Evolutionary conservation across 2,888 invertebrate species (phyloP).

Genomic region (Sinohyriopsis cumingii): DNA sequence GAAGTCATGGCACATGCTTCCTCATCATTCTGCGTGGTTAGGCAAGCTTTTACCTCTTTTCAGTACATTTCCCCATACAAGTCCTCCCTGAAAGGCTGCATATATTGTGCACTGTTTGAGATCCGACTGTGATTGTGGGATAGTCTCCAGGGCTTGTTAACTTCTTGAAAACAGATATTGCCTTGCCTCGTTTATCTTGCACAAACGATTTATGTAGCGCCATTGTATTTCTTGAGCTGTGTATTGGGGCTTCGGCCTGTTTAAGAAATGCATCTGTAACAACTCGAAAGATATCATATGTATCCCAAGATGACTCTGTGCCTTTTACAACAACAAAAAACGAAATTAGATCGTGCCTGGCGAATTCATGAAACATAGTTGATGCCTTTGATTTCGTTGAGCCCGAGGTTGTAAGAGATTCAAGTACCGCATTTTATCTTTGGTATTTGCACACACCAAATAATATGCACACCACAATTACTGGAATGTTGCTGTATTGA

Average conservation of each 20-base stretch:
- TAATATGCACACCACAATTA: slow-evolving; percentile 20
- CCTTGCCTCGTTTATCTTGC: too few species aligned
- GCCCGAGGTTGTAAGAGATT: slow-evolving; percentile 20
- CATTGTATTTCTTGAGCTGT: too few species aligned
- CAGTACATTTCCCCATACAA: too few species aligned
- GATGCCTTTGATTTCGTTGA: slow-evolving; percentile 16
- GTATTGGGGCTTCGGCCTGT: slow-evolving; percentile 3
- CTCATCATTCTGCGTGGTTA: too few species aligned
- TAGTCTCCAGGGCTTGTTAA: too few species aligned
- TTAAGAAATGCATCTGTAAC: slow-evolving; percentile 14
- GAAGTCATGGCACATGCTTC: too few species aligned
- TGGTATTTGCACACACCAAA: slow-evolving; percentile 30
- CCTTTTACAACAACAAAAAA: slow-evolving; percentile 31
- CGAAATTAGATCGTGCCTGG: slow-evolving; percentile 35
- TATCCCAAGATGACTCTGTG: slow-evolving; percentile 36
- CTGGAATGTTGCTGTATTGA: slow-evolving; percentile 14
- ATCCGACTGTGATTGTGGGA: too few species aligned
- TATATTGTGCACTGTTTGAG: too few species aligned
- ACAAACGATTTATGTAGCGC: too few species aligned
- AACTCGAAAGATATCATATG: slow-evolving; percentile 27
- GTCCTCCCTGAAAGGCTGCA: too few species aligned
- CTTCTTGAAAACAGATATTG: too few species aligned
- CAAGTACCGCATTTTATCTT: slow-evolving; percentile 27
- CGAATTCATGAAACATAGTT: slow-evolving; percentile 32
- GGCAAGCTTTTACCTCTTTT: too few species aligned